Conservation (phyloP, 2,797 vertebrate species). For the Takifugu rubripes region DNA sequence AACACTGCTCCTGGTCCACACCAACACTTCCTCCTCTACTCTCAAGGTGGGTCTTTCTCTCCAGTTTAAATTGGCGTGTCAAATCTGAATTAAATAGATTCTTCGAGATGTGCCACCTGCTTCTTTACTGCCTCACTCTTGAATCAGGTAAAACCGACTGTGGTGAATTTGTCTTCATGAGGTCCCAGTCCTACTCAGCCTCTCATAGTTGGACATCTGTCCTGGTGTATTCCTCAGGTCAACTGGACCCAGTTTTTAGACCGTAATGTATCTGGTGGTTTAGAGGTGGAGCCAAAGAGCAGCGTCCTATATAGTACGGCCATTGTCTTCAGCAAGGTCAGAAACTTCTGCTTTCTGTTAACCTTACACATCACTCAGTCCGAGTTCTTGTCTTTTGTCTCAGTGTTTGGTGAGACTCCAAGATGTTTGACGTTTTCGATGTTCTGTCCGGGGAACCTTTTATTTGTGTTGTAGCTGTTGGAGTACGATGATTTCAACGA, state of each 20-base stretch:
- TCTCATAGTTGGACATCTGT: background rate
- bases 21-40: slow-evolving; percentile 61
- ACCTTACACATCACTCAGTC: background rate
- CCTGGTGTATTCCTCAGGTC: slow-evolving; percentile 40
- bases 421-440: background rate
- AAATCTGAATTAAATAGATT: no score
- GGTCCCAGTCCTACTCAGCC: background rate
- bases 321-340: slow-evolving; percentile 81
- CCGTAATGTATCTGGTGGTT: slow-evolving; percentile 48
- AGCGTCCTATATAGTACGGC: slow-evolving; percentile 77
- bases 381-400: background rate
- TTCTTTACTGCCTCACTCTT: no score
- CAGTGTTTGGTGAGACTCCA: no score
- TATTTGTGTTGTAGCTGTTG: slow-evolving; percentile 71
- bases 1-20: slow-evolving; percentile 81
- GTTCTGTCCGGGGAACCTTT: background rate
- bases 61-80: background rate
- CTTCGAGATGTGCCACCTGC: no score
- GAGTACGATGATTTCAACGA: slow-evolving; percentile 80
- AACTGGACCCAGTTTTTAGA: slow-evolving; percentile 80
- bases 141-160: no score
- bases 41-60: slow-evolving; percentile 41
- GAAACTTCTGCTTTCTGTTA: background rate
- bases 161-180: no score
- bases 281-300: slow-evolving; percentile 78